These are phyloP conservation scores for Cryptotermes secundus DNA, from an alignment of 1,140 invertebrate genomes.

Conservation along the genomic window DNA sequence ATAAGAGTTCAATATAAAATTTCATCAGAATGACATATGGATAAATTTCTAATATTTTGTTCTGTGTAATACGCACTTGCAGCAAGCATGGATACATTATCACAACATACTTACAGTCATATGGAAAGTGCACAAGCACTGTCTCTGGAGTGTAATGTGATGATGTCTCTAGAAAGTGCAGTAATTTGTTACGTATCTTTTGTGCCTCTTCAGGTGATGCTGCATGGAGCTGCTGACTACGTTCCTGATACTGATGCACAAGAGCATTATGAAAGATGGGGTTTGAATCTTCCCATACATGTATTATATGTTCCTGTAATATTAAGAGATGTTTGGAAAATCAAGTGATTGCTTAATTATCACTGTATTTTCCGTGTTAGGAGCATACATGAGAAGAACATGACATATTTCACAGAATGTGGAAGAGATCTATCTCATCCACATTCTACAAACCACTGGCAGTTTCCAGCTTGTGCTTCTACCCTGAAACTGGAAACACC, in stretches of 20 bases:
- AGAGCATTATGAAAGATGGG: conserved; percentile 88
- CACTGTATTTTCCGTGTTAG: too few species aligned
- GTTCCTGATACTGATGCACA: conserved; percentile 80
- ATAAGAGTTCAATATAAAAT: too few species aligned
- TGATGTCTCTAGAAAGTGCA: conserved; percentile 83
- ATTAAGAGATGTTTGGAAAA: not conserved
- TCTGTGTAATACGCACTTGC: not conserved
- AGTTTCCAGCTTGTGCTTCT: too few species aligned
- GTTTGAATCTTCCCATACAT: conserved; percentile 84
- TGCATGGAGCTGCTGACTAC: conserved; percentile 56
- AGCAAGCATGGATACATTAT: not conserved
- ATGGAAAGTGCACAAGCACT: conserved; percentile 85
- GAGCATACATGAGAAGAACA: too few species aligned
- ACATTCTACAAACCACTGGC: too few species aligned
- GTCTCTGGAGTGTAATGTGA: conserved; percentile 81
- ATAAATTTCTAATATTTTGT: too few species aligned
- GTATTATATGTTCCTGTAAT: conserved; percentile 81
- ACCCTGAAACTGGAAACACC: too few species aligned
- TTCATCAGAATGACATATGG: too few species aligned
- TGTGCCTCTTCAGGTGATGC: conserved; percentile 54
- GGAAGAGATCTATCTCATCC: too few species aligned
- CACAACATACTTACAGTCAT: conserved; percentile 59
- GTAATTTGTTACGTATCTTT: conserved; percentile 71
- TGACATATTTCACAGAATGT: too few species aligned
- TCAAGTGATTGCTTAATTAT: too few species aligned